Percentiles rank a stretch among this genome's conserved stretches.
Evolutionary conservation across 1,140 invertebrate genomes (phyloP).

Genomic region (Drosophila guanche): DNA sequence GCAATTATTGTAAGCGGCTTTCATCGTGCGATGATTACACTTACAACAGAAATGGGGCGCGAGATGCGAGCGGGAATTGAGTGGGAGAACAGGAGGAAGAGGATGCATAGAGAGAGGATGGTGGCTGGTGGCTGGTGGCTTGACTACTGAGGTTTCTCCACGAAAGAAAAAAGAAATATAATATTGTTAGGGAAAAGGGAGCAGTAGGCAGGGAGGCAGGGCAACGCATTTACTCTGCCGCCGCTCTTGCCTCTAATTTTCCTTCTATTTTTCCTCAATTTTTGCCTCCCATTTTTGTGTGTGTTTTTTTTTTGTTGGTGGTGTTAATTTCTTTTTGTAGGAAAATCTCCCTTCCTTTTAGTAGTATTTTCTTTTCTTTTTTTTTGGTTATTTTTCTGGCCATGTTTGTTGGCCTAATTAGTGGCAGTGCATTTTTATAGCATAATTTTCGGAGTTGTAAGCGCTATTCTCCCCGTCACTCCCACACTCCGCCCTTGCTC

Average conservation of each 20-base stretch:
- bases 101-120: background rate
- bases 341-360: constrained; percentile 4
- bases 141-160: too few species aligned
- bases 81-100: constrained; percentile 1
- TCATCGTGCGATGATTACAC: constrained; percentile 80
- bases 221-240: too few species aligned
- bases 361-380: constrained; percentile 1
- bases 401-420: constrained; percentile 79
- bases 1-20: constrained; percentile 82
- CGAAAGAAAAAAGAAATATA: too few species aligned
- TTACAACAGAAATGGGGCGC: constrained; percentile 76
- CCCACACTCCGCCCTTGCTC: background rate
- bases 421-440: constrained; percentile 78
- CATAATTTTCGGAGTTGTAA: constrained; percentile 79
- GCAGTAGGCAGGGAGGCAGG: too few species aligned
- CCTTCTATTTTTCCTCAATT: too few species aligned
- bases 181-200: too few species aligned
- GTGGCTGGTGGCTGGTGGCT: background rate
- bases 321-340: too few species aligned
- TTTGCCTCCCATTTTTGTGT: too few species aligned
- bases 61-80: constrained; percentile 34
- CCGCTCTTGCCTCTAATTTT: too few species aligned
- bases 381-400: constrained; percentile 20
- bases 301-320: too few species aligned
- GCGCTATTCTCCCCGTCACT: constrained; percentile 48